Base-by-base conservation (phyloP, 2,888 invertebrate genomes). In the Apodemia duryi region DNA sequence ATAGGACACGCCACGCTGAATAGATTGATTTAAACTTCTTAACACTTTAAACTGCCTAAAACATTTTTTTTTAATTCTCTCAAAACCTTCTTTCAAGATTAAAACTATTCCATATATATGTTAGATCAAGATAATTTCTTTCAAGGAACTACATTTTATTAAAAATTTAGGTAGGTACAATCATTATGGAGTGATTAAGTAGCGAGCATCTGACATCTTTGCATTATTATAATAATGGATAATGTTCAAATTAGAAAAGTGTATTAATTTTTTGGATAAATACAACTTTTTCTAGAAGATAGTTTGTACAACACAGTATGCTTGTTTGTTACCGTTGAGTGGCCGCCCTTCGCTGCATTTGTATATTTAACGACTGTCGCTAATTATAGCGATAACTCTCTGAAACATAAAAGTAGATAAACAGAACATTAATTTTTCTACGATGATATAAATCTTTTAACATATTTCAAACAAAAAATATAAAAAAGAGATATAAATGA, bases 1-100 rank as follows among this genome's bases (percentile, higher is more conserved):
- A 79, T 73, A 74, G 77, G 83, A 81, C 78, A 84, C 84, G 85
- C 81, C 75, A 81, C 80, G 72, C 70, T 81, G 78, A 74, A 78
- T 73, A 80, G 80, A 85, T 85, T 86, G 86, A 88, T 88, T 88
- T 84, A 80, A 84, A 75, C 83, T 72, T 62, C 52, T 65, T 28
- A 52, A 65, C 57, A 60, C 57, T 60, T 60, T 60, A 60, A 60
- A 60, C 21, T 13, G 5, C n/a, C n/a, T 51, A 51, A 51, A 51
- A 51, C 7, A 7, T 38, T 38, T 38, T 7, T 7, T 38, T 38
- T 38, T 6, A 38, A 38, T 38, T 38, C 7, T 7, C 7, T 7
- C 7, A 38, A 7, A 7, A 38, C 0, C 6, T 38, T 7, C 7
- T 38, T 38, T 38, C 7, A 1, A 7, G 7, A 7, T 32, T 32